Evolutionary conservation across 2,113 vertebrate species (phyloP).

Genomic region (Mugil cephalus): DNA sequence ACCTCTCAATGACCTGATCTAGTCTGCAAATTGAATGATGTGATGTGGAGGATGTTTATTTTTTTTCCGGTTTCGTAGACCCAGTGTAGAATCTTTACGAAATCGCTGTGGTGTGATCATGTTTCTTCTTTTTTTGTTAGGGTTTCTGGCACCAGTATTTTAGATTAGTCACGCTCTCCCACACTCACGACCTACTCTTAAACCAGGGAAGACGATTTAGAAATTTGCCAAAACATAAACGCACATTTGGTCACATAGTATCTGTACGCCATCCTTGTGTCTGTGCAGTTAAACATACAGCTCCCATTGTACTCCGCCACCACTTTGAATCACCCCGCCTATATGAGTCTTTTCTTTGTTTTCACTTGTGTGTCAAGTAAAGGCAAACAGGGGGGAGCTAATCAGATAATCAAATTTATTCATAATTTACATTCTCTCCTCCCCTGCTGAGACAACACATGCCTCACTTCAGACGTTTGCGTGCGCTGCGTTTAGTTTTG

Average conservation of each 20-base stretch:
- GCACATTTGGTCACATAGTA: neutral
- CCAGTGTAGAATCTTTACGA: too few relatives aligned
- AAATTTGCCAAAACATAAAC: neutral
- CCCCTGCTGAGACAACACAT: neutral
- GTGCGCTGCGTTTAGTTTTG: neutral
- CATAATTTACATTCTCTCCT: neutral
- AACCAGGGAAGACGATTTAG: neutral
- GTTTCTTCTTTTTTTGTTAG: too few relatives aligned
- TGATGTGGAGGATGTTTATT: too few relatives aligned
- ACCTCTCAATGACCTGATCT: too few relatives aligned
- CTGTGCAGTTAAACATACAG: neutral
- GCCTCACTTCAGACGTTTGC: too few relatives aligned
- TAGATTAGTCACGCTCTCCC: neutral
- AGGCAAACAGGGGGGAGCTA: slow-evolving; percentile 2
- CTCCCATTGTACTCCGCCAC: neutral
- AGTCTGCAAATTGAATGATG: too few relatives aligned
- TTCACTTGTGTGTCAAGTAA: neutral
- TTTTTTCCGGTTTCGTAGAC: too few relatives aligned
- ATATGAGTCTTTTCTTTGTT: neutral
- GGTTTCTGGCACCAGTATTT: neutral
- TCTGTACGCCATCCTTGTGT: neutral
- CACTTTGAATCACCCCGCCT: neutral
- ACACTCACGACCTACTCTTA: neutral
- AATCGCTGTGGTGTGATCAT: too few relatives aligned
- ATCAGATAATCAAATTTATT: neutral